phyloP scores from a whole-genome alignment of 2,888 invertebrate species.

The Slavum lentiscoides region DNA sequence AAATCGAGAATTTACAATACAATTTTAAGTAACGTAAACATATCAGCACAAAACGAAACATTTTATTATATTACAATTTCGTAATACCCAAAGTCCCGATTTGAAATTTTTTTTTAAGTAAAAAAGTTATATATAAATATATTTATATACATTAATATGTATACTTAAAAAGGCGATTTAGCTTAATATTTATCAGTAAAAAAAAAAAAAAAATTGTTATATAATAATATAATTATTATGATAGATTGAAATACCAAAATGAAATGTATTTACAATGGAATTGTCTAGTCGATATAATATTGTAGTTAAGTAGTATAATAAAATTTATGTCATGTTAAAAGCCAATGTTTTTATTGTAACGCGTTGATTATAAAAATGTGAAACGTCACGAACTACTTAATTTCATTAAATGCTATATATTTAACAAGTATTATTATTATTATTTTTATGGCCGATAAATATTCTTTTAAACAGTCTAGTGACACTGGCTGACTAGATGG shows the following conservation, averaged over 20 bases:
- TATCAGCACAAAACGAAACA: slow-evolving; percentile 29
- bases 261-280: slow-evolving; percentile 47
- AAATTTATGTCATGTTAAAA: slow-evolving; percentile 44
- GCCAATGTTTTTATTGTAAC: slow-evolving; percentile 32
- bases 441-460: slow-evolving; percentile 41
- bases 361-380: slow-evolving; percentile 17
- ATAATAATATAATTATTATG: slow-evolving; percentile 35
- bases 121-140: slow-evolving; percentile 25
- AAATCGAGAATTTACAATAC: slow-evolving; percentile 32
- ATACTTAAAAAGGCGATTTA: slow-evolving; percentile 24
- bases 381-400: slow-evolving; percentile 28
- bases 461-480: slow-evolving; percentile 55
- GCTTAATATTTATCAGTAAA: slow-evolving; percentile 36
- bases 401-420: slow-evolving; percentile 31
- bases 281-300: slow-evolving; percentile 40
- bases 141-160: slow-evolving; percentile 18
- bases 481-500: slow-evolving; percentile 55
- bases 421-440: slow-evolving; percentile 4
- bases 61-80: slow-evolving; percentile 29
- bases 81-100: slow-evolving; percentile 22
- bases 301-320: slow-evolving; percentile 42
- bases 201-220: slow-evolving; percentile 26
- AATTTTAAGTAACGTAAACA: slow-evolving; percentile 36
- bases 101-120: slow-evolving; percentile 35
- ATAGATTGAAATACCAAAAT: slow-evolving; percentile 17